Percentiles rank a stretch among this genome's conserved stretches.
Conservation (phyloP, 2,113 vertebrate genomes). For the Pantherophis guttatus region DNA sequence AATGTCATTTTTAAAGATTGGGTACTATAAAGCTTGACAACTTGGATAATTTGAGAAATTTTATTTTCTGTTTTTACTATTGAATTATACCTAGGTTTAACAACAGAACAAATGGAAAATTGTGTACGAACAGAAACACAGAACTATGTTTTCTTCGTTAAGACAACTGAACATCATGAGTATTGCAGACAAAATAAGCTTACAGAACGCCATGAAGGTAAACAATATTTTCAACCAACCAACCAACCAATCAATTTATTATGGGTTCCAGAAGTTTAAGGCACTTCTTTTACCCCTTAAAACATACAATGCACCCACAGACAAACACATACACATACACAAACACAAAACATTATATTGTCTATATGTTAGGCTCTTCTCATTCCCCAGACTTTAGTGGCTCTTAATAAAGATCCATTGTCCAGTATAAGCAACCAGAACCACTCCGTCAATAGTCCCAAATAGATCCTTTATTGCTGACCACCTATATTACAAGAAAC, state of each 20-base stretch:
- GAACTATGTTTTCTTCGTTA: background rate
- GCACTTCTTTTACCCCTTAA: background rate
- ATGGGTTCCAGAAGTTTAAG: background rate
- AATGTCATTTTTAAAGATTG: background rate
- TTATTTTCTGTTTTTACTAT: background rate
- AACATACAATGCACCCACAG: background rate
- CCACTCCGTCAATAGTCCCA: background rate
- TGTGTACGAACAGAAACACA: background rate
- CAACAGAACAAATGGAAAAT: background rate
- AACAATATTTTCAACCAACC: background rate
- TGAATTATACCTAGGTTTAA: constrained; percentile 6
- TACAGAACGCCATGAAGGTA: constrained; percentile 9
- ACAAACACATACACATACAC: background rate
- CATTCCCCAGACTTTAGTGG: background rate
- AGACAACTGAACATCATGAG: accelerated
- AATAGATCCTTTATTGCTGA: background rate
- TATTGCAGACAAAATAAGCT: background rate
- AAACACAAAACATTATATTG: background rate
- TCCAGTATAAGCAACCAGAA: background rate
- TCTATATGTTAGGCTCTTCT: background rate
- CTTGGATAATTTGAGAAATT: background rate
- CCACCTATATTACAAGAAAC: background rate
- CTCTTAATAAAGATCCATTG: background rate
- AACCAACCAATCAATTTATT: background rate
- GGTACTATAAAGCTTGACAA: background rate